phyloP scores from a whole-genome alignment of 1,140 invertebrate genomes.

The Antheraea mylitta region DNA sequence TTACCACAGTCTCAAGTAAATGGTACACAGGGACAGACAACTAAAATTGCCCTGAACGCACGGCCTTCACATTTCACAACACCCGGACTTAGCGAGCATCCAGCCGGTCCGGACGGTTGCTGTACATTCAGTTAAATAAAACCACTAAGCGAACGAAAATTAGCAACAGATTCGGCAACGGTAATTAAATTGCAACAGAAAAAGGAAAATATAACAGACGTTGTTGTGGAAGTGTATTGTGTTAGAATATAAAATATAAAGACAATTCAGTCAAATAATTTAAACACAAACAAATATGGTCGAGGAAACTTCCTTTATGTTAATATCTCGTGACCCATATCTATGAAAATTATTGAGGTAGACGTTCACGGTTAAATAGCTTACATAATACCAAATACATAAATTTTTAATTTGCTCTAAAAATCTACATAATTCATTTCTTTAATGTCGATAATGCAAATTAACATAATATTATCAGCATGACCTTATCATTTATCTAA shows the following conservation, averaged over 20 bases:
- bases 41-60: conserved; percentile 53
- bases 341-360: conserved; percentile 14
- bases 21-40: conserved; percentile 66
- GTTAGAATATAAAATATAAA: not conserved
- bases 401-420: not conserved
- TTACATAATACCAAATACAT: not conserved
- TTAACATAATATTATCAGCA: too few relatives aligned
- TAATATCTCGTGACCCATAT: conserved; percentile 22
- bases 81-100: conserved; percentile 72
- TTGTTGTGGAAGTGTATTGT: not conserved
- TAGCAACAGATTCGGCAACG: not conserved
- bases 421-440: too few relatives aligned
- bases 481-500: too few relatives aligned
- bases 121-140: conserved; percentile 40
- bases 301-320: conserved; percentile 27
- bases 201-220: not conserved
- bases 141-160: conserved; percentile 22
- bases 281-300: not conserved
- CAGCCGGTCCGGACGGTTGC: conserved; percentile 44
- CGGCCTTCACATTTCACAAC: conserved; percentile 75
- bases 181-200: not conserved
- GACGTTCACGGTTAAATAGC: conserved; percentile 21
- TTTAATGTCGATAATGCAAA: too few relatives aligned
- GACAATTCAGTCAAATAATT: not conserved
- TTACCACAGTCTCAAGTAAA: conserved; percentile 51